Evolutionary conservation across 2,113 vertebrate species (phyloP), one percentile per base, ranked within the genome.

Genomic region (Pogonocichla stellata): DNA sequence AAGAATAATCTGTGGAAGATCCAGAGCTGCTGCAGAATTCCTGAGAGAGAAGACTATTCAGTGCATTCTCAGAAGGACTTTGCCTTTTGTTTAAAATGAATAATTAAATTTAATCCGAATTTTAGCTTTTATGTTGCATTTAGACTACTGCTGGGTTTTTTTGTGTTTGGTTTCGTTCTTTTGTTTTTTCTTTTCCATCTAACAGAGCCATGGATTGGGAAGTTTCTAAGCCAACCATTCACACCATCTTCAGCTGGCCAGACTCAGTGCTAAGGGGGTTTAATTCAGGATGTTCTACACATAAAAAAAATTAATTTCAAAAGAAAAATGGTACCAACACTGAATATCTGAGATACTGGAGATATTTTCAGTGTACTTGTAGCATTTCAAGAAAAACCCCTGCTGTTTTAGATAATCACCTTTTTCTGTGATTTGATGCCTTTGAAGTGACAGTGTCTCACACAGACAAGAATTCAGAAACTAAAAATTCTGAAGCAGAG

Each of bases 91-190:
- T 93, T 36, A 84, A 91, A 93, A 71, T 33, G 17, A 65, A 67
- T 67, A 94, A 95, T 91, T 93, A 93, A 91, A 86, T 85, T 58
- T 92, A 88, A 95, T 95, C 38, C 43, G 34, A 17, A 13, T 36
- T 96, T 93, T 47, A 74, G 18, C 29, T 91, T 95, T 93, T 73
- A 61, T 18, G 64, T 96, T 87, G 15, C 50, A 67, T 90, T 94
- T 92, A 92, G 3, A 67, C 15, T 57, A 13, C 9, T 81, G 19
- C 5, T 62, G 1, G 0, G 1, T 40, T 47, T 54, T 31, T 42
- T 31, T 43, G 28, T 29, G 26, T 19, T 58, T 83, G 58, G 69
- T 73, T 69, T 62, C 24, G 6, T 45, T 26, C 14, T 23, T 12
- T 9, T 25, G 24, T 4, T 34, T 47, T 40, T 22, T 8, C 53